A percentile compares a stretch with the other conserved stretches of the same genome.
Evolutionary conservation across 2,113 vertebrate species (phyloP).

Genomic region (Macrotis lagotis): DNA sequence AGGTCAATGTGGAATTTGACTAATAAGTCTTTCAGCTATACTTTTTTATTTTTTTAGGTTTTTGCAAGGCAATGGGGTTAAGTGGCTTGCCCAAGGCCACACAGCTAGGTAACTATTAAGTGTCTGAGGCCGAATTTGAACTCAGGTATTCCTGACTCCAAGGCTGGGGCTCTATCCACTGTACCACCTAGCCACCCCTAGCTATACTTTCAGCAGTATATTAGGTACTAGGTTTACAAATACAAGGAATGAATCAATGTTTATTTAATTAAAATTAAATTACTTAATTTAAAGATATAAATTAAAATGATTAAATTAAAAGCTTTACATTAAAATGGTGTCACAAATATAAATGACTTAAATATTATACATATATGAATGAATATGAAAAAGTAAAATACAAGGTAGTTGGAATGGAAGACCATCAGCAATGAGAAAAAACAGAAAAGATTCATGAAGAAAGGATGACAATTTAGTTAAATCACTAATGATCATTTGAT

Average conservation of each 20-base stretch:
- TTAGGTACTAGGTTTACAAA: not conserved
- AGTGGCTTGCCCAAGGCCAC: no score
- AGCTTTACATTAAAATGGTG: not conserved
- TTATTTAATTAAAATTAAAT: not conserved
- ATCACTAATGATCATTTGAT: not conserved
- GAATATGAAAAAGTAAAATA: not conserved
- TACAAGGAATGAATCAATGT: not conserved
- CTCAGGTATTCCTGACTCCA: no score
- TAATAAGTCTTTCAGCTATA: not conserved
- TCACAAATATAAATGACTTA: not conserved
- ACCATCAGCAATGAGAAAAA: not conserved
- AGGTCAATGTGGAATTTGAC: not conserved
- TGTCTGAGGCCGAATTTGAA: no score
- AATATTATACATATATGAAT: not conserved
- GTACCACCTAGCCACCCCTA: no score
- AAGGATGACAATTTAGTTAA: not conserved
- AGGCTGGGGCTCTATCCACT: no score
- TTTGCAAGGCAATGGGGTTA: no score
- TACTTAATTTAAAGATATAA: no score
- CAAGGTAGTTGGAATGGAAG: not conserved
- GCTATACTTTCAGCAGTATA: not conserved
- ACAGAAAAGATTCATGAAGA: not conserved
- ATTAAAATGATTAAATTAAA: not conserved
- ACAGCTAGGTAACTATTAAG: no score
- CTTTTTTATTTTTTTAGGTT: no score